A percentile compares a stretch with the other conserved stretches of the same genome.
Evolutionary conservation across 2,888 invertebrate genomes (phyloP).

Genomic region (Drymonia ruficornis): DNA sequence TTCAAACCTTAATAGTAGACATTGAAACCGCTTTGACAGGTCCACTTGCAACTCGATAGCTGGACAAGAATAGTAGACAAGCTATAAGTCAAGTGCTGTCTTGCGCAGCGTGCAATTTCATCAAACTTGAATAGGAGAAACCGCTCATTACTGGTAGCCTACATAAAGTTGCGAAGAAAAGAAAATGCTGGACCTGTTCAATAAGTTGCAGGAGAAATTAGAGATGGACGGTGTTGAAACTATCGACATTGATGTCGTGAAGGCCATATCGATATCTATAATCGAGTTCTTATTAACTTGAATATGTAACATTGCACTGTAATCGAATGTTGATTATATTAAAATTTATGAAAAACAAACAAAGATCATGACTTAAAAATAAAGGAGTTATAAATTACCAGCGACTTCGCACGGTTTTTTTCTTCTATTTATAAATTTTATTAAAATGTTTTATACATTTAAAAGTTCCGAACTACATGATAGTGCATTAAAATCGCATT

Average conservation of each 20-base stretch:
- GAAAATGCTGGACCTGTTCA: slow-evolving; percentile 71
- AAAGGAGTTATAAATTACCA: too few species aligned
- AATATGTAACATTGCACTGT: background rate
- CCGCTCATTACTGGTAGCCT: slow-evolving; percentile 71
- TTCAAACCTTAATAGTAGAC: slow-evolving; percentile 43
- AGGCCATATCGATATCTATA: background rate
- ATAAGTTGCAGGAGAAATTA: slow-evolving; percentile 38
- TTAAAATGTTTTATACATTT: too few species aligned
- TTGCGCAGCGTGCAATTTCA: slow-evolving; percentile 62
- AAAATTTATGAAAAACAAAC: background rate
- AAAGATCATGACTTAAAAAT: too few species aligned
- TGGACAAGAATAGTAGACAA: slow-evolving; percentile 43
- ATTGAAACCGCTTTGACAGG: slow-evolving; percentile 49
- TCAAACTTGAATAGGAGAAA: slow-evolving; percentile 69
- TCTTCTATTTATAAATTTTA: too few species aligned
- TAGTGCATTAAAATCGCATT: too few species aligned
- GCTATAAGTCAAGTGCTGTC: slow-evolving; percentile 55
- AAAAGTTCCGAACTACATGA: too few species aligned
- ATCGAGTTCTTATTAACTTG: background rate
- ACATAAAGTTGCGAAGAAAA: slow-evolving; percentile 74
- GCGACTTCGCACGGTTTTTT: too few species aligned
- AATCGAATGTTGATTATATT: background rate
- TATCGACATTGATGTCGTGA: background rate
- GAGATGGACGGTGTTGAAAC: background rate
- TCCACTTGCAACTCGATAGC: slow-evolving; percentile 34